Base-by-base conservation (phyloP, 2,888 invertebrate genomes). In the Phanerotoma sp. region DNA sequence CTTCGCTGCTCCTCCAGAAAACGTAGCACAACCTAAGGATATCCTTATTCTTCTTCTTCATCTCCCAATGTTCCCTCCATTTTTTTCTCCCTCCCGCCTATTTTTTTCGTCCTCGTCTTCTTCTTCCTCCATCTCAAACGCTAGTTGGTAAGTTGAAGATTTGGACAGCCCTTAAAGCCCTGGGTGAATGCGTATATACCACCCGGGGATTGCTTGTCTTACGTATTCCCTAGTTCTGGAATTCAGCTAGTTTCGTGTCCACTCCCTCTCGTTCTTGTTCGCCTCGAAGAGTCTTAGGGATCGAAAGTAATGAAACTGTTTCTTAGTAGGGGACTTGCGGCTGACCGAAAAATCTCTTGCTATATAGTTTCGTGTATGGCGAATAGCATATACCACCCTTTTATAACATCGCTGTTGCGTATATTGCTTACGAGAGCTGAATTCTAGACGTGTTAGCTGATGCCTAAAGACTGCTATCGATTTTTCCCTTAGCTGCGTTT, bases 281-380 rank as follows among this genome's bases (percentile, higher is more conserved):
- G n/a, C 50, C 18, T 49, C 44, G 42, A 53, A n/a, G n/a, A 48
- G 46, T 54, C 38, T 48, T 57, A 54, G 65, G 70, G 71, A 72
- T 72, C 70, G 70, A 71, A 71, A 70, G 72, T 74, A 75, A 74
- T 73, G 75, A 75, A 74, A 75, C 73, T 73, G 74, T 74, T 74
- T 70, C 72, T 68, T 61, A 62, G 67, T 61, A 66, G 65, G 67
- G 60, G 41, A 57, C 60, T 63, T 58, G 63, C 63, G 61, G 66
- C 69, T 68, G 69, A 67, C 68, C 69, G 55, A 61, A 57, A 57
- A 57, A 51, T 41, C 50, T 40, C 32, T 35, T 21, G 33, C 46
- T 44, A 7, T 25, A 25, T n/a, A n/a, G 25, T 9, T 25, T 25
- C 25, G 9, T 25, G 7, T 25, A n/a, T n/a, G n/a, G n/a, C n/a